A percentile compares a stretch with the other conserved stretches of the same genome.
phyloP scores from a whole-genome alignment of 2,797 vertebrate genomes.

The Morus bassanus region DNA sequence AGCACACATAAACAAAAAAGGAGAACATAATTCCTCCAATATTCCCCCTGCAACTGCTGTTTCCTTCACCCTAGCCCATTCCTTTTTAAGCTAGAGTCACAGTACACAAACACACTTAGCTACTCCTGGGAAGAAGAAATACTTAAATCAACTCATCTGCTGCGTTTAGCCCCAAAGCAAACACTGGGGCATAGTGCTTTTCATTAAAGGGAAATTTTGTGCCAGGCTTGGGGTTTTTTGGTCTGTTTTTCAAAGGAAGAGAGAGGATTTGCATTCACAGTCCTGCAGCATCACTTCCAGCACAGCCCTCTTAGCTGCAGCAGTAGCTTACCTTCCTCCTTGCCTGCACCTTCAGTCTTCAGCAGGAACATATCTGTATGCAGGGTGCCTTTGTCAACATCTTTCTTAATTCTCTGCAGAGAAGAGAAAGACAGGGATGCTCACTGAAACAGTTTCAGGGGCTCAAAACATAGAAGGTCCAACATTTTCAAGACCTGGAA shows the following conservation, averaged over 20 bases:
- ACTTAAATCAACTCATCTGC: neutral
- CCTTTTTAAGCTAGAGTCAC: neutral
- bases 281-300: neutral
- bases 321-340: slow-evolving; percentile 35
- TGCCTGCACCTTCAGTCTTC: slow-evolving; percentile 80
- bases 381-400: slow-evolving; percentile 92
- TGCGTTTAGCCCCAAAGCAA: neutral
- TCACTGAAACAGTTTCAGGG: neutral
- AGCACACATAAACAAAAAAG: neutral
- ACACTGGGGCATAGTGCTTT: neutral
- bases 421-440: neutral
- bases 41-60: neutral
- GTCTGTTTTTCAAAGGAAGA: neutral
- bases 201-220: neutral
- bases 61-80: neutral
- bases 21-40: neutral
- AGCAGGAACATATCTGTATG: slow-evolving; percentile 93
- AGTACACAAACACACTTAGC: neutral
- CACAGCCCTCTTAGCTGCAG: neutral
- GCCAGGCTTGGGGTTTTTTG: neutral
- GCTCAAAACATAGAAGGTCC: neutral
- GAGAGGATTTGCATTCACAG: neutral
- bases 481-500: neutral
- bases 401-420: slow-evolving; percentile 89
- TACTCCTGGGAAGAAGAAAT: neutral